Evolutionary conservation across 2,888 invertebrate species (phyloP).

Genomic region (Trimorus sp.): DNA sequence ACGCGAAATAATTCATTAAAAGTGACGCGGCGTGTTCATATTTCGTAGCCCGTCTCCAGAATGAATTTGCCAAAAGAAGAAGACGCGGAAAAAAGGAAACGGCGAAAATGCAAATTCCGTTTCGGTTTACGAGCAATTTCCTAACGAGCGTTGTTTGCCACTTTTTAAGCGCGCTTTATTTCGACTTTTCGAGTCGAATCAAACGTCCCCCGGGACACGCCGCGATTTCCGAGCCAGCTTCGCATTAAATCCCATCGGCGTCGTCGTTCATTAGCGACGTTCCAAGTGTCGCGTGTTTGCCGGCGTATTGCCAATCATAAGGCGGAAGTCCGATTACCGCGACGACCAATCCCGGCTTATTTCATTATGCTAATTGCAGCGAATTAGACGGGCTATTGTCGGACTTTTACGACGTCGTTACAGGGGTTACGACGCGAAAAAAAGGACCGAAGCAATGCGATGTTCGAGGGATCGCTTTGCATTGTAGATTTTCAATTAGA

Average conservation of each 20-base stretch:
- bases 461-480: not conserved
- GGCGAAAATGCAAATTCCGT: constrained; percentile 21
- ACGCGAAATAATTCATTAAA: constrained; percentile 31
- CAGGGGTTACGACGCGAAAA: constrained; percentile 7
- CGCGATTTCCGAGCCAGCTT: constrained; percentile 25
- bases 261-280: constrained; percentile 30
- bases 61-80: constrained; percentile 26
- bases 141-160: constrained; percentile 36
- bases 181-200: constrained; percentile 34
- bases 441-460: constrained; percentile 3
- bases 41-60: constrained; percentile 3
- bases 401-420: constrained; percentile 28
- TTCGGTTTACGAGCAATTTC: constrained; percentile 46
- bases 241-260: constrained; percentile 14
- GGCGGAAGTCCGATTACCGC: constrained; percentile 44
- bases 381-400: constrained; percentile 22
- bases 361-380: constrained; percentile 41
- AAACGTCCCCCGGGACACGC: constrained; percentile 23
- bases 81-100: constrained; percentile 8
- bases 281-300: constrained; percentile 23
- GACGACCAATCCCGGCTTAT: constrained; percentile 42
- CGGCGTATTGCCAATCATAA: constrained; percentile 48
- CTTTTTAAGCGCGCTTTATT: constrained; percentile 12
- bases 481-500: too few relatives aligned
- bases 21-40: constrained; percentile 12